phyloP scores from a whole-genome alignment of 2,888 invertebrate genomes.

The Megalurothrips usitatus region DNA sequence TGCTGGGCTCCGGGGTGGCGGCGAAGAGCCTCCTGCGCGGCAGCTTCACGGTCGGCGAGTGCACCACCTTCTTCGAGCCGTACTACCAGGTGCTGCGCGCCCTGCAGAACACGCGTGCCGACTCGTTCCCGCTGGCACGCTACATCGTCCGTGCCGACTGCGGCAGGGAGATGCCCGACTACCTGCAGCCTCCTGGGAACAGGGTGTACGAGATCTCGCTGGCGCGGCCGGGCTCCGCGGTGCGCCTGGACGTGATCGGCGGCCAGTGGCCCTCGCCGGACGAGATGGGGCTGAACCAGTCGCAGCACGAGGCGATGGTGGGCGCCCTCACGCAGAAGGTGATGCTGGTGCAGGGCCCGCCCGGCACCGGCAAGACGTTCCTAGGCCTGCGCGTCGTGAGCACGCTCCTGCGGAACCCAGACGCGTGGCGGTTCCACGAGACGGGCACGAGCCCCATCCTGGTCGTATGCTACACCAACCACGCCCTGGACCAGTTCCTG shows the following conservation, averaged over 20 bases:
- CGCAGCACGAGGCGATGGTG: slow-evolving; percentile 63
- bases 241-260: not conserved
- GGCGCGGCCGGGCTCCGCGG: not conserved
- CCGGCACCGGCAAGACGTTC: slow-evolving; percentile 83
- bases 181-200: slow-evolving; percentile 41
- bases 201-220: not conserved
- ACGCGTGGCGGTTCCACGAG: slow-evolving; percentile 46
- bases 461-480: slow-evolving; percentile 78
- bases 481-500: slow-evolving; percentile 81
- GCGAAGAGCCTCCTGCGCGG: slow-evolving; percentile 44
- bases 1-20: slow-evolving; percentile 44
- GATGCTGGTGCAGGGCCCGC: slow-evolving; percentile 78
- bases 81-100: slow-evolving; percentile 69
- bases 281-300: slow-evolving; percentile 55
- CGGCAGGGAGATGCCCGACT: slow-evolving; percentile 45
- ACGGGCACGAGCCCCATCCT: slow-evolving; percentile 56
- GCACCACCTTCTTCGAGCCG: slow-evolving; percentile 75
- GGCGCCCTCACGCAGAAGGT: slow-evolving; percentile 67
- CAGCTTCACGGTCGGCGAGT: slow-evolving; percentile 64
- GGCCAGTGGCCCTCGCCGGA: slow-evolving; percentile 46
- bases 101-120: slow-evolving; percentile 55
- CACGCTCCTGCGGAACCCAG: slow-evolving; percentile 57
- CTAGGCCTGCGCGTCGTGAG: slow-evolving; percentile 70
- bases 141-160: slow-evolving; percentile 58
- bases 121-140: slow-evolving; percentile 61